Conservation (phyloP, 2,797 vertebrate genomes). For the Poecile montanus region DNA sequence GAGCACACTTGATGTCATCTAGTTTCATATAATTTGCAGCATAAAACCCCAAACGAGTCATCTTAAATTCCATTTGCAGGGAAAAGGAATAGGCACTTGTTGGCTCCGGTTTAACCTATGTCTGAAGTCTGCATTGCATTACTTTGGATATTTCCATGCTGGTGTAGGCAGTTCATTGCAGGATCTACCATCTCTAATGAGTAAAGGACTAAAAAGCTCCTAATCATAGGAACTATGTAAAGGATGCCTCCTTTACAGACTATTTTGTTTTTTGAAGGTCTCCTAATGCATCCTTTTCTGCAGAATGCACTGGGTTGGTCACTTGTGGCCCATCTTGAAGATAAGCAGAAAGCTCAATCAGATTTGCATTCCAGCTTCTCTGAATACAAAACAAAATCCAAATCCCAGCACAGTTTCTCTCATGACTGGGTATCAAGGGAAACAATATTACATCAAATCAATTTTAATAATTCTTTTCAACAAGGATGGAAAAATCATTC, state of each 20-base stretch:
- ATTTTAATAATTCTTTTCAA: constrained; percentile 29
- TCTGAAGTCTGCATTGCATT: not conserved
- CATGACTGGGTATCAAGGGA: not conserved
- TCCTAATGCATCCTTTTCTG: not conserved
- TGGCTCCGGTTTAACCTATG: not conserved
- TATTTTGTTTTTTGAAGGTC: not conserved
- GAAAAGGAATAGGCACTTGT: not conserved
- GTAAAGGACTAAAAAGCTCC: not conserved
- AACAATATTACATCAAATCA: not conserved
- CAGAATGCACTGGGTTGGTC: not conserved
- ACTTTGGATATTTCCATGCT: not conserved
- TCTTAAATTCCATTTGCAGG: not conserved
- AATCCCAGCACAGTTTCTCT: not conserved
- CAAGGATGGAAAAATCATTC: not conserved
- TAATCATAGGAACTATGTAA: not conserved
- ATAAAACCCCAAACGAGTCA: not conserved
- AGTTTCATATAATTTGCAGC: not conserved
- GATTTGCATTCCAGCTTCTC: not conserved
- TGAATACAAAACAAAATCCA: not conserved
- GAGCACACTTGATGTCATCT: not conserved
- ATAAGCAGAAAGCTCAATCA: not conserved
- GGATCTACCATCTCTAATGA: not conserved
- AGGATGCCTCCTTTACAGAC: not conserved
- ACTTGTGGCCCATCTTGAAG: not conserved
- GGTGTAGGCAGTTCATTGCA: not conserved